These are phyloP conservation scores for Cataglyphis hispanica DNA, from an alignment of 1,140 invertebrate species.

Conservation along the genomic window DNA sequence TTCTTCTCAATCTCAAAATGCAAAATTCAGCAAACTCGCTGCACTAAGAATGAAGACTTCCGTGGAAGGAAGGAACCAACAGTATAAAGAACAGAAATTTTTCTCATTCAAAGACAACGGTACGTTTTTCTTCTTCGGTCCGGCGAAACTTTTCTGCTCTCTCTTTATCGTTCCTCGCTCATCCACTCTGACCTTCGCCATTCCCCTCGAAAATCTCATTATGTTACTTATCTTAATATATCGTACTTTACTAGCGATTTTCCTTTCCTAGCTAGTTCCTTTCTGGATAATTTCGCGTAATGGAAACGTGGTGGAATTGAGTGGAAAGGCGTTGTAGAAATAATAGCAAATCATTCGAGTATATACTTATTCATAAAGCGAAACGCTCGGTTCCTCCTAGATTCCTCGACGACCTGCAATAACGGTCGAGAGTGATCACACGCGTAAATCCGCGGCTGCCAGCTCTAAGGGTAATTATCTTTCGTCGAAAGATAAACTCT, in stretches of 20 bases:
- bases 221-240: constrained; percentile 68
- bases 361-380: constrained; percentile 43
- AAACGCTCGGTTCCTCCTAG: background rate
- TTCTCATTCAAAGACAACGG: constrained; percentile 51
- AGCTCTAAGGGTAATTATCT: constrained; percentile 56
- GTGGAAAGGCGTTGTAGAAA: constrained; percentile 61
- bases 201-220: constrained; percentile 34
- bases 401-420: constrained; percentile 10
- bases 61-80: constrained; percentile 43
- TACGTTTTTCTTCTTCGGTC: constrained; percentile 19
- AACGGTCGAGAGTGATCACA: constrained; percentile 31
- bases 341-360: constrained; percentile 55
- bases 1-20: constrained; percentile 54
- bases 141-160: constrained; percentile 23
- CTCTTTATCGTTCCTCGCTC: constrained; percentile 37
- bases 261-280: constrained; percentile 39
- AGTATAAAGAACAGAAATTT: constrained; percentile 49
- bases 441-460: constrained; percentile 34
- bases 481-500: constrained; percentile 49
- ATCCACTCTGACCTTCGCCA: constrained; percentile 33
- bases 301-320: constrained; percentile 45
- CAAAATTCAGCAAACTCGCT: constrained; percentile 23
- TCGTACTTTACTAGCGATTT: constrained; percentile 46
- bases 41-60: constrained; percentile 23
- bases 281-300: constrained; percentile 68